A percentile compares a stretch with the other conserved stretches of the same genome.
Conservation (phyloP, 2,113 vertebrate species). For the Sceloporus tristichus region DNA sequence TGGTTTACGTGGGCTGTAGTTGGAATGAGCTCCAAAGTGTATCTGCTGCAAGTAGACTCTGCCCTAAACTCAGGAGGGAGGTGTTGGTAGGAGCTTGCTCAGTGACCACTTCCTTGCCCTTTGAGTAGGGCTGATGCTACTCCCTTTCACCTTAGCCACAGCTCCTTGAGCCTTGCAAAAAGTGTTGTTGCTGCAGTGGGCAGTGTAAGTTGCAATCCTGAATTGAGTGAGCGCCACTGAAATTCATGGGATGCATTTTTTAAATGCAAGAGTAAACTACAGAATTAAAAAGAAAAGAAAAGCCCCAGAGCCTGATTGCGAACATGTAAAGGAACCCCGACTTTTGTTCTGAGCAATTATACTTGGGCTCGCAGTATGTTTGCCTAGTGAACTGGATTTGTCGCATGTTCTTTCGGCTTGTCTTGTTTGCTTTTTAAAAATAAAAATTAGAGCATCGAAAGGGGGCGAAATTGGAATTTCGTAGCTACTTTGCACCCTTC, state of each 20-base stretch:
- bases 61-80: constrained; percentile 62
- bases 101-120: constrained; percentile 51
- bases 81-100: constrained; percentile 44
- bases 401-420: not conserved
- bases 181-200: not conserved
- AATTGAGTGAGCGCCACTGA: not conserved
- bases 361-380: not conserved
- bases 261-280: too few species aligned
- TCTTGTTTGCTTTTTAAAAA: constrained; percentile 17
- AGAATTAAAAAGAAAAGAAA: too few species aligned
- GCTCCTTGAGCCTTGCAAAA: constrained; percentile 27
- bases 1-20: constrained; percentile 26
- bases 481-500: rapidly evolving
- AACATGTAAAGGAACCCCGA: too few species aligned
- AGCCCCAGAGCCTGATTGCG: too few species aligned
- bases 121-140: not conserved
- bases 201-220: not conserved
- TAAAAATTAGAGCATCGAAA: not conserved
- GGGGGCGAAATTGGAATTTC: not conserved
- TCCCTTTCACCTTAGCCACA: not conserved
- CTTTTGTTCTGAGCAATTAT: not conserved
- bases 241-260: too few species aligned
- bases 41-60: constrained; percentile 11
- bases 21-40: not conserved
- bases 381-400: constrained; percentile 6